phyloP scores from a whole-genome alignment of 2,113 vertebrate genomes.

The Conger conger region DNA sequence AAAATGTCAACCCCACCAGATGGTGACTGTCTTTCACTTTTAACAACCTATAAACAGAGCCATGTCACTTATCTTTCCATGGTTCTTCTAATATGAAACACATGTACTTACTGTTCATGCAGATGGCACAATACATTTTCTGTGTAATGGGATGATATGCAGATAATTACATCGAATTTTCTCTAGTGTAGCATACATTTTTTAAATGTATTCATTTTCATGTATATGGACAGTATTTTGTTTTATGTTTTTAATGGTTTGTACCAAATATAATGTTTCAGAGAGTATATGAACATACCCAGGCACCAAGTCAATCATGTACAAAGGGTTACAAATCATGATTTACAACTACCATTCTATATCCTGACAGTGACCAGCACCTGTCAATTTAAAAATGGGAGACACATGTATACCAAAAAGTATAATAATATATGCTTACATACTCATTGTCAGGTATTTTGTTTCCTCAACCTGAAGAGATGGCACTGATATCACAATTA shows the following conservation, averaged over 20 bases:
- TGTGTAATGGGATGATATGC: neutral
- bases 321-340: neutral
- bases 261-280: neutral
- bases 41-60: conserved; percentile 35
- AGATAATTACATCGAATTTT: neutral
- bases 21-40: conserved; percentile 58
- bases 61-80: neutral
- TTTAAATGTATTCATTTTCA: neutral
- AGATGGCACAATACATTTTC: neutral
- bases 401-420: too few relatives aligned
- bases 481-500: too few relatives aligned
- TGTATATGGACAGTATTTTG: neutral
- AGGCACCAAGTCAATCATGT: neutral
- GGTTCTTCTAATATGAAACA: neutral
- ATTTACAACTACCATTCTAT: neutral
- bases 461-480: too few relatives aligned
- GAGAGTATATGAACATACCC: neutral
- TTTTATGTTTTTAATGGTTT: too few relatives aligned
- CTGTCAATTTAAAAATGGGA: neutral
- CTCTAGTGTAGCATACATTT: neutral
- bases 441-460: too few relatives aligned
- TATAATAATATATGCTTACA: too few relatives aligned
- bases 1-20: conserved; percentile 41
- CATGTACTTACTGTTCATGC: neutral
- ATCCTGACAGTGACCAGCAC: neutral